Base-by-base conservation (phyloP, 2,888 invertebrate genomes). In the Lasius platythorax region DNA sequence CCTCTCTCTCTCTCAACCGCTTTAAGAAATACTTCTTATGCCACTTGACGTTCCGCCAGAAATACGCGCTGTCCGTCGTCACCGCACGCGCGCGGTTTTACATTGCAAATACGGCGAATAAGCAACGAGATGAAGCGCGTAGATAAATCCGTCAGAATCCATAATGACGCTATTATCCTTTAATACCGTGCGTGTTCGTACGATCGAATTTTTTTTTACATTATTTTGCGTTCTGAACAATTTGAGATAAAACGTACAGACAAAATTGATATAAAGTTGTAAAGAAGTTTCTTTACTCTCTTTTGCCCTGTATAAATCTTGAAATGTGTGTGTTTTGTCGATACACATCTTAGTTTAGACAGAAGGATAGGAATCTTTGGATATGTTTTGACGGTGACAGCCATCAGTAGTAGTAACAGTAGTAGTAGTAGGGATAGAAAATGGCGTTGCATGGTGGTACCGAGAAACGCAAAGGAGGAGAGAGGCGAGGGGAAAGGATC, bases 101-200 rank as follows among this genome's bases (percentile, higher is more conserved):
- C 66, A 4, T 53, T 15, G 72, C 58, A 67, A 61, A n/a, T 56
- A 72, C n/a, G 1, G 28, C 43, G 40, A 56, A 12, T 30, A 79
- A 64, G 66, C 82, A 61, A 58, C 68, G 68, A 33, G 58, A 37
- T 40, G 12, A 18, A 11, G 61, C 85, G 64, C 64, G 87, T 23
- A 23, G 0, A 63, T 61, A 82, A 75, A 89, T 86, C 82, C 79
- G 79, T 85, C 84, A 72, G 61, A 87, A 85, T 85, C 87, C 78
- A 83, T 72, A 79, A 84, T 85, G 67, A 73, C 64, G 33, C 61
- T 63, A 76, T 90, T 85, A 85, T 87, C 68, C 33, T 43, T 30
- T 15, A 82, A 50, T 67, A 56, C 23, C 81, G 43, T 58, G 64
- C 63, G 40, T 8, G n/a, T 18, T 15, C 15, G 15, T 5, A 23